phyloP scores from a whole-genome alignment of 2,888 invertebrate species.

The Chouioia cunea region DNA sequence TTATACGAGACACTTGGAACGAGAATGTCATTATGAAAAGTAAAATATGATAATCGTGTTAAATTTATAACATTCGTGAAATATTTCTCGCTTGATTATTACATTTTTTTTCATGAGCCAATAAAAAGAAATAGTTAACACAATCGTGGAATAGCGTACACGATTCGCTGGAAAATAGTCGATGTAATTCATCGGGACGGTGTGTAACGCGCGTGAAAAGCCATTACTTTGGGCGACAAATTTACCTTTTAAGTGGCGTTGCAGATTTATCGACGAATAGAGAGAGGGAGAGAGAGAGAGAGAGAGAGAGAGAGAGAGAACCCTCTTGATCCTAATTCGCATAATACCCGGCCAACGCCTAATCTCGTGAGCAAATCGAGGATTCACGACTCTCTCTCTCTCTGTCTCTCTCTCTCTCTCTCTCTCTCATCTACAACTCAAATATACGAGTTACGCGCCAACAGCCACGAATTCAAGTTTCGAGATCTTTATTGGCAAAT shows the following conservation, averaged over 20 bases:
- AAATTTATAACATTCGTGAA: too few species aligned
- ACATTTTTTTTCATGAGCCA: too few species aligned
- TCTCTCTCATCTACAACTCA: conserved; percentile 24
- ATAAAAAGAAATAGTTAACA: too few species aligned
- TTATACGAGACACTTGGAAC: too few species aligned
- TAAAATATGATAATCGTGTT: too few species aligned
- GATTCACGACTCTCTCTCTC: conserved; percentile 5
- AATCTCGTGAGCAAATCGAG: conserved; percentile 35
- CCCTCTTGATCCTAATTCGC: conserved; percentile 24
- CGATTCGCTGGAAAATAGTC: too few species aligned
- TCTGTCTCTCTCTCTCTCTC: neutral
- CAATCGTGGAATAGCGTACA: too few species aligned
- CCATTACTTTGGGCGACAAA: conserved; percentile 1
- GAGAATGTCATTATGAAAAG: too few species aligned
- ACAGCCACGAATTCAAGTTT: conserved; percentile 5
- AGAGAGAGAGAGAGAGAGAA: neutral
- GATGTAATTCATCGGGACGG: too few species aligned
- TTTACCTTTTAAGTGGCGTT: conserved; percentile 20
- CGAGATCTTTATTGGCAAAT: conserved; percentile 25
- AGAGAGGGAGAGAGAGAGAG: too few species aligned
- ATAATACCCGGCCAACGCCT: conserved; percentile 2
- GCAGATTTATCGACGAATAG: neutral
- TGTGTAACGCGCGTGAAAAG: neutral
- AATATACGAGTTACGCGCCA: conserved; percentile 19
- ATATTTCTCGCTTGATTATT: too few species aligned